Conservation (phyloP, 2,797 vertebrate genomes). For the Clarias fuscus region DNA sequence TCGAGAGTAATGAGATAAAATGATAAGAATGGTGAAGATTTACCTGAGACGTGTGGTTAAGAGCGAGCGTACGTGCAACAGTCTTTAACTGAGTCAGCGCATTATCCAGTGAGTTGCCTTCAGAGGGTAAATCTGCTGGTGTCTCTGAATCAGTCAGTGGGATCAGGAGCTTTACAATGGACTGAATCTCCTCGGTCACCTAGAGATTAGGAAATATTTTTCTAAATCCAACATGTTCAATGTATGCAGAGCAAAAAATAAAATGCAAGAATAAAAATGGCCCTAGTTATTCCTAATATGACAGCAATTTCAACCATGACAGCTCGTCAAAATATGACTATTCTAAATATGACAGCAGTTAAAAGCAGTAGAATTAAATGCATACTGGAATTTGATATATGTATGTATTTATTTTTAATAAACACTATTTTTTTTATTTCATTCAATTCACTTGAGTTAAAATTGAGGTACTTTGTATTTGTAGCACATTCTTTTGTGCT, state of each 20-base stretch:
- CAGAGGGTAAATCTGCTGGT: neutral
- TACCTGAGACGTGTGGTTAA: slow-evolving; percentile 68
- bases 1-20: neutral
- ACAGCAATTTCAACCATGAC: neutral
- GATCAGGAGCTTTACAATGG: slow-evolving; percentile 68
- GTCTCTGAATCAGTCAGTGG: slow-evolving; percentile 62
- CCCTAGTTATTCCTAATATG: neutral
- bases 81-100: slow-evolving; percentile 69
- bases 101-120: slow-evolving; percentile 59
- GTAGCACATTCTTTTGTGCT: neutral
- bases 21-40: slow-evolving; percentile 14
- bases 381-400: neutral
- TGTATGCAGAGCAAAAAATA: neutral
- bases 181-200: slow-evolving; percentile 75
- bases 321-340: neutral
- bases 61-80: slow-evolving; percentile 68
- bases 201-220: slow-evolving; percentile 43
- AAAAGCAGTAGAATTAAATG: neutral
- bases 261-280: neutral
- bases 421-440: neutral
- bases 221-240: neutral
- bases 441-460: neutral
- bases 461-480: neutral
- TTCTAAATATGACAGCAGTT: neutral
- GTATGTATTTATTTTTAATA: too few species aligned